Conservation (phyloP, 2,797 vertebrate genomes). For the Sebastolobus altivelis region DNA sequence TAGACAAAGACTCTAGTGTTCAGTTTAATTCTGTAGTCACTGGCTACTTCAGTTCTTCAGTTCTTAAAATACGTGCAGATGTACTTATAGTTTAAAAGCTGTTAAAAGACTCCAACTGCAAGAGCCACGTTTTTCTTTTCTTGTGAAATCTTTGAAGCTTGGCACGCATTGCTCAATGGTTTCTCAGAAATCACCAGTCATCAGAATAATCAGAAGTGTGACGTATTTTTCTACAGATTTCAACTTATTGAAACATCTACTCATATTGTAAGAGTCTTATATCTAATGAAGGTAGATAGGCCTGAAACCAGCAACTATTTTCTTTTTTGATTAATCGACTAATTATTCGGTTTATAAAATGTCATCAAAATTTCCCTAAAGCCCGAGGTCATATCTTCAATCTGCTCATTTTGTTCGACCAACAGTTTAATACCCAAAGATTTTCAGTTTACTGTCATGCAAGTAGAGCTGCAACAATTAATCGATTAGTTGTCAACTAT, state of each 20-base stretch:
- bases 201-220: not conserved
- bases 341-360: not conserved
- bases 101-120: too few species aligned
- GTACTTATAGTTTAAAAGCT: not conserved
- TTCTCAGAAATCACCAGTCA: conserved; percentile 10
- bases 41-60: conserved; percentile 13
- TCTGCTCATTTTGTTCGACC: too few species aligned
- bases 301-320: not conserved
- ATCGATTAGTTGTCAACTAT: too few species aligned
- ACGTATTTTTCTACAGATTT: not conserved
- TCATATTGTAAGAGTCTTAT: not conserved
- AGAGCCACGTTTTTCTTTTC: not conserved
- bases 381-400: not conserved
- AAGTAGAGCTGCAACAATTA: too few species aligned
- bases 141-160: not conserved
- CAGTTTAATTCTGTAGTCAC: conserved; percentile 1
- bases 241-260: not conserved
- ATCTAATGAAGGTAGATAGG: not conserved
- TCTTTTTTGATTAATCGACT: not conserved
- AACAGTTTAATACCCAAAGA: not conserved
- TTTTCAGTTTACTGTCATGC: not conserved
- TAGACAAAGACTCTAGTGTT: too few species aligned
- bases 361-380: not conserved
- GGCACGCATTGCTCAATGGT: not conserved
- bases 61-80: conserved; percentile 16